Percentiles rank a stretch among this genome's conserved stretches.
Evolutionary conservation across 2,888 invertebrate species (phyloP).

Genomic region (Acanthosoma haemorrhoidale): DNA sequence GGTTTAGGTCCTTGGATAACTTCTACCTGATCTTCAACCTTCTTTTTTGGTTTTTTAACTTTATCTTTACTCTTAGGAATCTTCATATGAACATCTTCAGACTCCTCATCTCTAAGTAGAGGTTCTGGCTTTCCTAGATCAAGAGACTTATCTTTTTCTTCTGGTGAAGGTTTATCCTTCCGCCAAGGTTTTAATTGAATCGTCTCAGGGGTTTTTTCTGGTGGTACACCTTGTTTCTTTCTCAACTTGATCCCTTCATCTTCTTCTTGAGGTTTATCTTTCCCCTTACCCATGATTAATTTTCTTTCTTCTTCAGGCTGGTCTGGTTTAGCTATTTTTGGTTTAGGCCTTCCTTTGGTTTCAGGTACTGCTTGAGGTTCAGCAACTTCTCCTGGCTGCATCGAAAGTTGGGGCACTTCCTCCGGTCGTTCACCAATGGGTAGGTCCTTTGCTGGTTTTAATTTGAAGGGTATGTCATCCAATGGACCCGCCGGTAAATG

Average conservation of each 20-base stretch:
- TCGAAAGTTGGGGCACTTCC: constrained; percentile 11
- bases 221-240: constrained; percentile 46
- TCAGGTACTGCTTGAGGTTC: constrained; percentile 31
- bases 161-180: constrained; percentile 44
- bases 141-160: constrained; percentile 41
- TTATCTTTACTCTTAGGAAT: constrained; percentile 8
- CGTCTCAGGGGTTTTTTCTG: constrained; percentile 45
- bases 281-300: constrained; percentile 36
- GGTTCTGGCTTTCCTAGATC: constrained; percentile 43
- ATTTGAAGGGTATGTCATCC: constrained; percentile 38
- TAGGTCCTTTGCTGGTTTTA: constrained; percentile 41
- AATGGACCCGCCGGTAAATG: constrained; percentile 41
- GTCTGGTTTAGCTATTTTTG: constrained; percentile 30
- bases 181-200: constrained; percentile 45
- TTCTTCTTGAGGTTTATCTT: constrained; percentile 41
- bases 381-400: constrained; percentile 13
- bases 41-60: constrained; percentile 37
- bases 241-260: constrained; percentile 46
- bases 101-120: constrained; percentile 42
- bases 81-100: constrained; percentile 15
- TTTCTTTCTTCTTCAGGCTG: constrained; percentile 36
- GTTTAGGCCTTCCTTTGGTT: constrained; percentile 37
- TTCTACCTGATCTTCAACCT: constrained; percentile 44
- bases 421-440: constrained; percentile 44
- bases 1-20: constrained; percentile 39